A percentile compares a stretch with the other conserved stretches of the same genome.
Conservation (phyloP, 2,113 vertebrate genomes). For the Pimephales promelas region DNA sequence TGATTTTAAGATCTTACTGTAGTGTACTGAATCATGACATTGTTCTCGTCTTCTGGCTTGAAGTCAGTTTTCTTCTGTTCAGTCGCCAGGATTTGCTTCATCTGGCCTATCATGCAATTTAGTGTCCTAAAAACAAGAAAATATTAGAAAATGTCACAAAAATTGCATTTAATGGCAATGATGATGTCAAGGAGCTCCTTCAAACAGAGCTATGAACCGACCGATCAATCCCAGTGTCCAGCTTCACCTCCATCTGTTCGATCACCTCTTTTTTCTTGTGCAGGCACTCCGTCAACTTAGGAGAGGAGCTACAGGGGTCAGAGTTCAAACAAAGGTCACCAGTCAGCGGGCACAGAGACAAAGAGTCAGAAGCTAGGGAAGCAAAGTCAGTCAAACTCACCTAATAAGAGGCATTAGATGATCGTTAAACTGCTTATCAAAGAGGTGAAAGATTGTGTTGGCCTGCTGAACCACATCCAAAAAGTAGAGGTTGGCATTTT, state of each 20-base stretch:
- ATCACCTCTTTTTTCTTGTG: constrained; percentile 99
- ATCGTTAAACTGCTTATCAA: constrained; percentile 99
- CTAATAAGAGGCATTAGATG: constrained; percentile 99
- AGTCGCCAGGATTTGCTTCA: constrained; percentile 94
- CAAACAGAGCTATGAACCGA: constrained; percentile 63
- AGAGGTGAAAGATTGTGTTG: constrained; percentile 98
- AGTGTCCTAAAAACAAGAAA: constrained; percentile 83
- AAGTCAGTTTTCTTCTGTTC: constrained; percentile 99
- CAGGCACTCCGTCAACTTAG: constrained; percentile 95
- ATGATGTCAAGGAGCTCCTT: not conserved
- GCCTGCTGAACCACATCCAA: constrained; percentile 98
- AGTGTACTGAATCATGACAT: constrained; percentile 96
- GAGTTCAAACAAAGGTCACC: constrained; percentile 35
- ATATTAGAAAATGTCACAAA: not conserved
- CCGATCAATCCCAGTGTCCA: constrained; percentile 98
- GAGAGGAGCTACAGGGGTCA: constrained; percentile 85
- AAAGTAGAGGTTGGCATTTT: constrained; percentile 96
- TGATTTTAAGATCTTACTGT: constrained; percentile 78
- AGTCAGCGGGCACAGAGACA: not conserved
- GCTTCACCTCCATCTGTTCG: constrained; percentile 98
- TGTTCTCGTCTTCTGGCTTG: constrained; percentile 97
- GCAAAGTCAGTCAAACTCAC: constrained; percentile 68
- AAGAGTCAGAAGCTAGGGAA: not conserved
- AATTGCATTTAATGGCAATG: not conserved
- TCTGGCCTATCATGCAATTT: constrained; percentile 98